Conservation (phyloP, 2,888 invertebrate species). For the Lasioglossum figueresi region DNA sequence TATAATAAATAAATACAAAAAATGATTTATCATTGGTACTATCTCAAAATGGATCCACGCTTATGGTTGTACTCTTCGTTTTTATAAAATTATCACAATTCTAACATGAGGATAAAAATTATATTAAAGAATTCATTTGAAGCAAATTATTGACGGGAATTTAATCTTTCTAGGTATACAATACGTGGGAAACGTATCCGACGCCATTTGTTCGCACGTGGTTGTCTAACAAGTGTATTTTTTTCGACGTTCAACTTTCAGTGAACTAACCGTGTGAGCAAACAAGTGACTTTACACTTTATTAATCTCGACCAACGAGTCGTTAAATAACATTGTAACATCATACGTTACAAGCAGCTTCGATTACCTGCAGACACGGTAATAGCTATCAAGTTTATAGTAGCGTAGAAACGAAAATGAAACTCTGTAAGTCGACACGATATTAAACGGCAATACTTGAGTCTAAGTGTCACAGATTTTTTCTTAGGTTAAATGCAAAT, state of each 20-base stretch:
- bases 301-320: conserved; percentile 43
- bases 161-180: neutral
- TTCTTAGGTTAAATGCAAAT: neutral
- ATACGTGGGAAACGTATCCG: conserved; percentile 7
- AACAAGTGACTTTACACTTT: conserved; percentile 29
- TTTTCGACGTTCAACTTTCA: conserved; percentile 25
- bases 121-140: no score
- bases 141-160: no score
- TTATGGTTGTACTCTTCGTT: no score
- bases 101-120: no score
- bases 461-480: neutral
- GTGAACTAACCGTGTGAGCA: conserved; percentile 24
- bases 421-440: neutral
- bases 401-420: neutral
- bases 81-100: no score
- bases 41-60: no score
- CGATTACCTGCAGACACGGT: conserved; percentile 18
- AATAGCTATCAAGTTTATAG: conserved; percentile 16
- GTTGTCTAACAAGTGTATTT: conserved; percentile 27
- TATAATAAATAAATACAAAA: no score
- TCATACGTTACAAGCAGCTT: conserved; percentile 20
- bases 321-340: conserved; percentile 52
- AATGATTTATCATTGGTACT: no score
- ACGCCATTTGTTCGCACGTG: neutral
- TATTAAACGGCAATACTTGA: neutral